Base-by-base conservation (phyloP, 2,888 invertebrate genomes). In the Miltochrista miniata region DNA sequence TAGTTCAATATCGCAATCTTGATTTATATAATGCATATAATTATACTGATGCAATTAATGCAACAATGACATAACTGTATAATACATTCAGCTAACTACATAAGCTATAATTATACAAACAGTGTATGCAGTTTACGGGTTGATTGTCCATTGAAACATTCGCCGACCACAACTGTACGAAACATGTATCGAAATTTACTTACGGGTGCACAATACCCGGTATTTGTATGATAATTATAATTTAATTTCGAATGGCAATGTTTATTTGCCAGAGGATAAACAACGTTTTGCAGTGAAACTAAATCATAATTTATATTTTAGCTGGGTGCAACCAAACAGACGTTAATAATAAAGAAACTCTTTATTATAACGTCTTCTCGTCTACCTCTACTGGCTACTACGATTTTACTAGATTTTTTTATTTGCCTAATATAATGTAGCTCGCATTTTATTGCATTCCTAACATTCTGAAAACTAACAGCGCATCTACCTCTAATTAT, bases 101-200 rank as follows among this genome's bases (percentile, higher is more conserved):
- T 43, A 18, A 14, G 4, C 9, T 14, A 44, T 2, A 18, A 33
- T 24, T 9, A 37, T 7, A 7, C 11, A 10, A 33, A 53, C 55
- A 59, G 64, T 53, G 59, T 52, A 54, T 61, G 48, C 47, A 42
- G 52, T 49, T 51, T 44, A 15, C 35, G 38, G 18, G 48, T 35
- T 41, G 60, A 60, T 65, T 55, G 66, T 61, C 45, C 44, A 15
- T 14, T 31, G 45, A 55, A 63, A 61, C 63, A 61, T 60, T 66
- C 18, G 41, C 34, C 13, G 31, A 57, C 66, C 64, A 53, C 66
- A 65, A 66, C 45, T 40, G 54, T 35, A 51, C 46, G 44, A 48
- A 49, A 50, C 52, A 48, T 48, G 18, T 44, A 50, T 48, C 24
- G 48, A 45, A 56, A 46, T 37, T 37, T 37, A 44, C 49, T 51